These are phyloP conservation scores for Eulemur rubriventer DNA, from an alignment of 2,797 vertebrate genomes.

Conservation along the genomic window DNA sequence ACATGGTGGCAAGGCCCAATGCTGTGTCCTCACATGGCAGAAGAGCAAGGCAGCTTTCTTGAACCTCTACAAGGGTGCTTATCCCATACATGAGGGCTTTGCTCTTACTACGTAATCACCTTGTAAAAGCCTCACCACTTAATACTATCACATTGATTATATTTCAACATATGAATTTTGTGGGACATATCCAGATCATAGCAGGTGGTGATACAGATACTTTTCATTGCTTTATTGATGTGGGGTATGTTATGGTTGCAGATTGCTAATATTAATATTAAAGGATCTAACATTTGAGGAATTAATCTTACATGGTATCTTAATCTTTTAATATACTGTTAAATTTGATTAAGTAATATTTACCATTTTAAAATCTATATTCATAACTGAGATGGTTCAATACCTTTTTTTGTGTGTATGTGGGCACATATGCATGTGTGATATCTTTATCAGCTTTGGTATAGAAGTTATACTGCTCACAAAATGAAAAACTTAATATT, in stretches of 20 bases:
- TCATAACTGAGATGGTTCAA: neutral
- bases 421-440: neutral
- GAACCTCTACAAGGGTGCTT: neutral
- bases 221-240: conserved; percentile 20
- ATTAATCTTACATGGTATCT: neutral
- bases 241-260: neutral
- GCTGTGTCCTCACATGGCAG: neutral
- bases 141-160: neutral
- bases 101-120: neutral
- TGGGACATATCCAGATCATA: neutral
- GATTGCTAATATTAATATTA: conserved; percentile 29
- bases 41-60: neutral
- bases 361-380: conserved; percentile 21
- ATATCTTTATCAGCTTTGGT: conserved; percentile 25
- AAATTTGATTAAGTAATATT: neutral
- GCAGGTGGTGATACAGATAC: neutral
- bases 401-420: neutral
- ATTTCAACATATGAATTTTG: neutral
- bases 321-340: conserved; percentile 34
- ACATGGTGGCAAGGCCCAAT: neutral
- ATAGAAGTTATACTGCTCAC: neutral
- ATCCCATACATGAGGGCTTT: neutral
- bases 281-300: neutral
- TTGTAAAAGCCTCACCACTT: neutral
- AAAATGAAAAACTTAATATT: conserved; percentile 31